These are phyloP conservation scores for Eubucco bourcierii DNA, from an alignment of 2,113 vertebrate genomes.

Conservation along the genomic window DNA sequence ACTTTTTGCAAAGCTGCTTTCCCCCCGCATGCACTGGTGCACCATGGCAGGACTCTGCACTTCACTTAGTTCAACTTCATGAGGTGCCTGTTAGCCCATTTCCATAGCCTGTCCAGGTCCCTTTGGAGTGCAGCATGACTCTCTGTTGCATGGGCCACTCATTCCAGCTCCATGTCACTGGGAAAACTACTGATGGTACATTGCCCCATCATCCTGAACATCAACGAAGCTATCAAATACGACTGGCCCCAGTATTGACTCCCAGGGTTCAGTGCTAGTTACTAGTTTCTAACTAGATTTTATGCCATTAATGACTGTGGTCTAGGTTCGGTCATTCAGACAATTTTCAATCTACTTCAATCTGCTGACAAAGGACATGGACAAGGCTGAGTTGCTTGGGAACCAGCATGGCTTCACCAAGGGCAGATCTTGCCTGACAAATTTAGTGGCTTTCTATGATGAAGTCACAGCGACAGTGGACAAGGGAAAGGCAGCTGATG, in stretches of 20 bases:
- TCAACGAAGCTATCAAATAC: rapidly evolving
- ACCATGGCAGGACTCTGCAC: rapidly evolving
- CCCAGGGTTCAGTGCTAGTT: rapidly evolving
- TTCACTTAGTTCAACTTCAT: rapidly evolving
- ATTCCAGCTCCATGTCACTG: rapidly evolving
- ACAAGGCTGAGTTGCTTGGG: too few species aligned
- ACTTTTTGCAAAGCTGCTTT: not conserved
- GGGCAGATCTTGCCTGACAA: too few species aligned
- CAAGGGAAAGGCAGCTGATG: too few species aligned
- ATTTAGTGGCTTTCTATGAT: too few species aligned
- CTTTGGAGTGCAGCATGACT: rapidly evolving
- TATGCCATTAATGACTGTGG: not conserved
- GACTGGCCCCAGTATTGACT: rapidly evolving
- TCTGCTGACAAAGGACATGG: too few species aligned
- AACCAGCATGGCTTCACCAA: too few species aligned
- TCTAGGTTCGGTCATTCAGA: rapidly evolving
- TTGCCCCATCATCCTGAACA: rapidly evolving
- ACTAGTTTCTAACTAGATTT: rapidly evolving
- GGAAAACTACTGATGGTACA: not conserved
- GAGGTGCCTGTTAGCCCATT: not conserved
- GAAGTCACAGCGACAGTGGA: too few species aligned
- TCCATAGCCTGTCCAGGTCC: rapidly evolving
- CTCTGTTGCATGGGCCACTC: not conserved
- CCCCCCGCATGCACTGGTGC: rapidly evolving
- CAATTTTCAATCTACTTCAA: not conserved